Evolutionary conservation across 2,888 invertebrate genomes (phyloP).

Genomic region (Scelioninae gen. 1): DNA sequence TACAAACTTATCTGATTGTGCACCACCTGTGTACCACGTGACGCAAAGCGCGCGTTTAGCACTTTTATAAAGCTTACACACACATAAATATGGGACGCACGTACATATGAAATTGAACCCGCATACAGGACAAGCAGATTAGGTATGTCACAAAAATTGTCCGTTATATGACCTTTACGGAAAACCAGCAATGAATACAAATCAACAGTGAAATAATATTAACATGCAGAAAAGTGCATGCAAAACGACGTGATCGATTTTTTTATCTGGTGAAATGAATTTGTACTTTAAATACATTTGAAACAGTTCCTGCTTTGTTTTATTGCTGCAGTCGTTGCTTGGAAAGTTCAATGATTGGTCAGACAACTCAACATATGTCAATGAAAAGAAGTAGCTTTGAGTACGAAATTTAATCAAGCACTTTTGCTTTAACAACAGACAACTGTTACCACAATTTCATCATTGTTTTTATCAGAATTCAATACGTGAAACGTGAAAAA

Average conservation of each 20-base stretch:
- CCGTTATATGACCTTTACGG: not conserved
- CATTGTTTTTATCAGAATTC: too few relatives aligned
- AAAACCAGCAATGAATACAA: constrained; percentile 12
- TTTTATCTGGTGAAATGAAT: not conserved
- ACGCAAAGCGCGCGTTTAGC: constrained; percentile 60
- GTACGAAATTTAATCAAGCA: not conserved
- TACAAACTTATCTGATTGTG: constrained; percentile 45
- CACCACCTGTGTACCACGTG: constrained; percentile 68
- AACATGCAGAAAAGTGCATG: constrained; percentile 26
- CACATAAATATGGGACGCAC: not conserved
- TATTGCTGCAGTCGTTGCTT: not conserved
- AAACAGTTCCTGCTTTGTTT: too few relatives aligned
- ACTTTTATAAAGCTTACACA: constrained; percentile 61
- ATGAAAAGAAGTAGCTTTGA: not conserved
- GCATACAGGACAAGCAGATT: constrained; percentile 43
- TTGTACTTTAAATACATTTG: not conserved
- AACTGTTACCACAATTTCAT: too few relatives aligned
- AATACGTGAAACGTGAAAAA: too few relatives aligned
- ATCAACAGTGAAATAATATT: constrained; percentile 6
- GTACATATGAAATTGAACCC: constrained; percentile 29
- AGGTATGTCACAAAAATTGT: constrained; percentile 36
- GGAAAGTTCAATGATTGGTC: not conserved
- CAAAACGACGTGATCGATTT: not conserved
- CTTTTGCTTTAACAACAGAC: not conserved
- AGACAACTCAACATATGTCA: not conserved